Percentiles rank a stretch among this genome's conserved stretches.
Evolutionary conservation across 2,797 vertebrate genomes (phyloP).

Genomic region (Lophotriccus pileatus): DNA sequence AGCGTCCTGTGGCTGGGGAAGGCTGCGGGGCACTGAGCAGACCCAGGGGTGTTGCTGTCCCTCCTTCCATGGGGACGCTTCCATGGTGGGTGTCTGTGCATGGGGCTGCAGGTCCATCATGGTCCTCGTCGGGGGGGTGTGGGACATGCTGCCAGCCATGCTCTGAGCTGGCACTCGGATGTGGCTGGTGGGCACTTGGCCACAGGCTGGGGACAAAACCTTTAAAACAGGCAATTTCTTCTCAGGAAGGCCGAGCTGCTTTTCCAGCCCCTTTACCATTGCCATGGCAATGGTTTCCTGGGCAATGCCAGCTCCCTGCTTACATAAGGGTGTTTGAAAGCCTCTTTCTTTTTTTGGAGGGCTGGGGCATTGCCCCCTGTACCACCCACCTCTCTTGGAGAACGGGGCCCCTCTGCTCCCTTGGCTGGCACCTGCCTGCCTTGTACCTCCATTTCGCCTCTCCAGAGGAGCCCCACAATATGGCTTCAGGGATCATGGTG

Average conservation of each 20-base stretch:
- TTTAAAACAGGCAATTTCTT: constrained; percentile 52
- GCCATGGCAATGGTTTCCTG: constrained; percentile 66
- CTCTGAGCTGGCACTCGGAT: neutral
- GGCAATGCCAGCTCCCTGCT: constrained; percentile 45
- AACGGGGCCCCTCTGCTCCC: neutral
- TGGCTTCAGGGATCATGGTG: fast-evolving
- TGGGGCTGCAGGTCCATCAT: neutral
- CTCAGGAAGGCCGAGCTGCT: constrained; percentile 31
- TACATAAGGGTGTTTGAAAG: constrained; percentile 55
- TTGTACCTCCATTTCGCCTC: neutral
- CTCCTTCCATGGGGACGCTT: fast-evolving
- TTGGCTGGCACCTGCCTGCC: neutral
- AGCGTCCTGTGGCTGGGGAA: neutral
- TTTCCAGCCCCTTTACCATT: constrained; percentile 59
- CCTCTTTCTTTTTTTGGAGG: neutral
- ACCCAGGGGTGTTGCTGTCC: neutral
- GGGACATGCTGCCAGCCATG: neutral
- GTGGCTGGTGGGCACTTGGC: neutral
- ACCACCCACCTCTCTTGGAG: neutral
- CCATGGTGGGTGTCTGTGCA: neutral
- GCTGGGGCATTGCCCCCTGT: neutral
- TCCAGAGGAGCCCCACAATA: fast-evolving
- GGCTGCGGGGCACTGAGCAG: neutral
- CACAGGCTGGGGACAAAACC: neutral
- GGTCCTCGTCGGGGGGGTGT: fast-evolving